Percentiles rank a stretch among this genome's conserved stretches.
These are phyloP conservation scores for Phalloptychus januarius DNA, from an alignment of 2,797 vertebrate genomes.

Conservation along the genomic window DNA sequence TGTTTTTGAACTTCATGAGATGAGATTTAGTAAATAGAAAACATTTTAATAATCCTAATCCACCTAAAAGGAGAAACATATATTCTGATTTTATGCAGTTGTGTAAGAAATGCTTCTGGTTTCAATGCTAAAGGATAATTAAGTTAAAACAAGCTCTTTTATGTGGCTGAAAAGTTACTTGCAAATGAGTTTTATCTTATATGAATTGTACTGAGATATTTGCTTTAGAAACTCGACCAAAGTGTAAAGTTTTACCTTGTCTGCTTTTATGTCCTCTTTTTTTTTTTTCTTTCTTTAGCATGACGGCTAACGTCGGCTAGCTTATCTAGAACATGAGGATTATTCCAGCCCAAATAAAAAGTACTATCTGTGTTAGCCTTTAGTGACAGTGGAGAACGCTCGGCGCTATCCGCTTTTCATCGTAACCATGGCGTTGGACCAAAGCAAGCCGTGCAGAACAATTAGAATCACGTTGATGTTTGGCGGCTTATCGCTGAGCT, in stretches of 20 bases:
- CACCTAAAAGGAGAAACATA: too few species aligned
- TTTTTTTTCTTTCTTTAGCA: conserved; percentile 5
- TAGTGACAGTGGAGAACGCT: conserved; percentile 32
- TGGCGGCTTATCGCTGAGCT: conserved; percentile 61
- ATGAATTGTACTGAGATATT: too few species aligned
- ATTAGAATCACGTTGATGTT: conserved; percentile 57
- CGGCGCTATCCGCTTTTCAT: conserved; percentile 53
- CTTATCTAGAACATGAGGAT: conserved; percentile 65
- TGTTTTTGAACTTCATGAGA: too few species aligned
- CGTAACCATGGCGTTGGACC: conserved; percentile 56
- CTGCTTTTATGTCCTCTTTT: background rate
- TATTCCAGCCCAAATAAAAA: conserved; percentile 55
- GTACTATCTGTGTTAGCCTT: conserved; percentile 43
- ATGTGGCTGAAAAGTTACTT: too few species aligned
- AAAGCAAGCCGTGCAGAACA: conserved; percentile 56
- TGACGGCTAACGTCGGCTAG: conserved; percentile 20
- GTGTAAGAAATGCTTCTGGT: too few species aligned
- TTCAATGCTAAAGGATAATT: too few species aligned
- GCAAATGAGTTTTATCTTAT: too few species aligned
- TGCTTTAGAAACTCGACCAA: too few species aligned
- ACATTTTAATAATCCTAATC: too few species aligned
- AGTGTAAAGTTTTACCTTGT: background rate
- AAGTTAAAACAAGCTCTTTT: too few species aligned
- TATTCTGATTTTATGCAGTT: too few species aligned
- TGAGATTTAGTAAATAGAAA: too few species aligned